These are phyloP conservation scores for Microtus pennsylvanicus DNA, from an alignment of 2,113 vertebrate species.

Conservation along the genomic window DNA sequence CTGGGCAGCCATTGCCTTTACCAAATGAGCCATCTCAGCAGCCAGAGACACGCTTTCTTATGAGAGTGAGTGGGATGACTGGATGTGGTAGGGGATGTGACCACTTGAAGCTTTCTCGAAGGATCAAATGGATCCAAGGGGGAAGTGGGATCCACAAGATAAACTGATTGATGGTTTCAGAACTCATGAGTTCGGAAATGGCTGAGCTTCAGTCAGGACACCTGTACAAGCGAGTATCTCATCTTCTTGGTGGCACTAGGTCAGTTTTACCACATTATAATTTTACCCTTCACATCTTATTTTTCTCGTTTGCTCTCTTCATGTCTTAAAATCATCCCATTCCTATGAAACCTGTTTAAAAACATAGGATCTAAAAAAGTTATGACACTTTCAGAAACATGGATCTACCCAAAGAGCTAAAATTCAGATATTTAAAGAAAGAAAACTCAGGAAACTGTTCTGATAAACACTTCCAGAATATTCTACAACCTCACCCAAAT, in stretches of 20 bases:
- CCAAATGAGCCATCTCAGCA: no score
- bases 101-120: not conserved
- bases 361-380: not conserved
- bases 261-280: not conserved
- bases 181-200: not conserved
- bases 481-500: not conserved
- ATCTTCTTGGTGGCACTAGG: not conserved
- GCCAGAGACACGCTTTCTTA: not conserved
- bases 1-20: not conserved
- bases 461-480: not conserved
- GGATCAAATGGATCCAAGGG: no score
- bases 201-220: not conserved
- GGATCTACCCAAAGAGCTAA: not conserved
- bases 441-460: not conserved
- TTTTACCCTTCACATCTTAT: not conserved
- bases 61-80: not conserved
- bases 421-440: not conserved
- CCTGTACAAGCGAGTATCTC: not conserved
- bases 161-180: not conserved
- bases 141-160: not conserved
- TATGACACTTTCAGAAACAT: not conserved
- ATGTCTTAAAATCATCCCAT: not conserved
- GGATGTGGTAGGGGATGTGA: not conserved
- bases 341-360: conserved; percentile 27
- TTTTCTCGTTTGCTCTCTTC: not conserved